Base-by-base conservation (phyloP, 2,113 vertebrate species). In the Eidolon helvum region DNA sequence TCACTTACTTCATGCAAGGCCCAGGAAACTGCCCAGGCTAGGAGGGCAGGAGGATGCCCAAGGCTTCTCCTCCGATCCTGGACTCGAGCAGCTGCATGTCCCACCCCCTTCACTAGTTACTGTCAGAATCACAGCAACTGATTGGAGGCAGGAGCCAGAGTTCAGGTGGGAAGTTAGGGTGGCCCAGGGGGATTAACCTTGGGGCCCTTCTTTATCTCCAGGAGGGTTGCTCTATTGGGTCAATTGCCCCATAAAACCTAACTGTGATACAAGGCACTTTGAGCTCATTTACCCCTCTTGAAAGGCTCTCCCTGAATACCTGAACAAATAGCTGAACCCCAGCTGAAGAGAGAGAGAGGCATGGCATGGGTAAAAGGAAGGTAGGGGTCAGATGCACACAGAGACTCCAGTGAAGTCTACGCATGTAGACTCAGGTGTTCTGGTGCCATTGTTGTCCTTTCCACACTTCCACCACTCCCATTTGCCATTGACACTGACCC, bases 221-320 rank as follows among this genome's bases (percentile, higher is more conserved):
- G 3, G 55, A 33, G 14, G n/a, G 68, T 90, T 33, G 55, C 8
- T 87, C 10, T 75, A 5, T 35, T 24, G 66, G 48, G 80, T 97
- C 80, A 96, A 96, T 75, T 80, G 77, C 80, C 77, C 72, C 90
- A 97, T 97, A 96, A 97, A 97, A 92, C 40, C 50, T 69, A 69
- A 61, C 59, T 53, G 43, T 24, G 71, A 82, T 84, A 75, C 0
- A 28, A 65, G 65, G 38, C 30, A n/a, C 43, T 35, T 38, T n/a
- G 83, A 96, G 96, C 87, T 97, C 96, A 94, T 92, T 97, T 92
- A 96, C 84, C 77, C 26, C 22, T 86, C 65, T 35, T 15, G 59
- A 57, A 74, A 91, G 24, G 26, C 48, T 77, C 28, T 85, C 35
- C 78, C 0, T 24, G n/a, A 85, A 4, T 5, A 6, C 45, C 59